Base-by-base conservation (phyloP, 2,888 invertebrate species). In the Andrena chrysosceles region DNA sequence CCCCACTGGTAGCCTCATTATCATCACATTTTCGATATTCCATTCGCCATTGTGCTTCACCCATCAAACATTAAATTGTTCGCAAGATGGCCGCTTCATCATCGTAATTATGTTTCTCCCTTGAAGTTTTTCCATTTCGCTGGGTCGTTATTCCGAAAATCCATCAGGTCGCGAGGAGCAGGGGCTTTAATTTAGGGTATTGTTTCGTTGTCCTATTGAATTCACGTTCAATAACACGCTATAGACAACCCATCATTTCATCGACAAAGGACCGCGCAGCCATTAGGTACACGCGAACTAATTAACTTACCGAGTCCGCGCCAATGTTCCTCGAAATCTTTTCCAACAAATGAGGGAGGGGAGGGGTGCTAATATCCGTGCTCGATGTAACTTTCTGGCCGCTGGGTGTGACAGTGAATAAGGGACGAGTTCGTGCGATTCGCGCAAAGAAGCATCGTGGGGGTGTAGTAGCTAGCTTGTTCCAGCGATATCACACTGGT, bases 401-500 rank as follows among this genome's bases (percentile, higher is more conserved):
- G 35, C 49, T 60, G 23, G 13, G 16, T 49, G 31, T 31, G 73
- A 70, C 69, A 59, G 54, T 66, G 42, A 42, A 42, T 42, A 42
- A 31, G 67, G 56, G 52, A 83, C 62, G 70, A 69, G 52, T 59
- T 56, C 20, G 59, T 62, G 70, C 48, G 68, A 84, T 59, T 56
- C 20, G 59, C 66, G 70, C 48, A 71, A 84, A 82, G 79, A 85
- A 72, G 62, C 54, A 60, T 67, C 48, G 54, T 49, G 29, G 54
- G 13, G 42, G 13, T 42, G 73, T 49, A 73, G 71, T 68, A 73
- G 79, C 73, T 68, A 59, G 77, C 13, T 16, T 16, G 29, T 52
- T 42, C 59, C 60, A 60, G 60, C 64, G 71, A 33, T 89, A 90
- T 89, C 87, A 77, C 85, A 35, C 71, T 76, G 90, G 88, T 89